Percentiles rank a stretch among this genome's conserved stretches.
phyloP scores from a whole-genome alignment of 1,140 invertebrate genomes.

The Cepaea nemoralis region DNA sequence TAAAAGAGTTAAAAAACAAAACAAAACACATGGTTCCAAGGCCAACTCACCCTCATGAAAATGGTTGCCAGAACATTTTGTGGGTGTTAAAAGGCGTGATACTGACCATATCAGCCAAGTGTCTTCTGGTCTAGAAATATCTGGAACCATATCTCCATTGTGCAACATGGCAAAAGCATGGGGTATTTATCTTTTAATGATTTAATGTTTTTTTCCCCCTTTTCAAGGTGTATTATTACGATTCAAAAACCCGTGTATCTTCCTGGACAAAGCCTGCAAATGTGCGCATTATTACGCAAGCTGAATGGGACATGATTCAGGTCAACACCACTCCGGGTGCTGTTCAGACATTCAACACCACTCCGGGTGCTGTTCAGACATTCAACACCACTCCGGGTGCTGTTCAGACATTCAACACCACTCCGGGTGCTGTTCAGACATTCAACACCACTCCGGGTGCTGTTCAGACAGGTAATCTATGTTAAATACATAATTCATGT shows the following conservation, averaged over 20 bases:
- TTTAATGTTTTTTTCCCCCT: background rate
- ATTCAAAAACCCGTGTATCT: conserved; percentile 93
- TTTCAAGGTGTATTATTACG: conserved; percentile 86
- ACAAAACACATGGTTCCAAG: too few species aligned
- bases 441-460: background rate
- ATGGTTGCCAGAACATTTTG: too few species aligned
- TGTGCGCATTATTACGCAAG: conserved; percentile 92
- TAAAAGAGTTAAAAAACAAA: too few species aligned
- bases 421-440: background rate
- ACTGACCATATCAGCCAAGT: too few species aligned
- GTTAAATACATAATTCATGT: too few species aligned
- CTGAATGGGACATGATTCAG: conserved; percentile 75
- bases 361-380: background rate
- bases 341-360: conserved; percentile 58
- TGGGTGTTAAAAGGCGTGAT: too few species aligned
- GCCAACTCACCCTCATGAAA: too few species aligned
- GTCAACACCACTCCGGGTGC: conserved; percentile 51
- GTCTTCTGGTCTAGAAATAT: too few species aligned
- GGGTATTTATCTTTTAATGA: too few species aligned
- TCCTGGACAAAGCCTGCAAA: conserved; percentile 95
- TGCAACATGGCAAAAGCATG: too few species aligned
- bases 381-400: conserved; percentile 48
- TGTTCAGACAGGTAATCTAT: too few species aligned
- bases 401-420: conserved; percentile 59
- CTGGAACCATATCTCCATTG: too few species aligned